Conservation (phyloP, 2,888 invertebrate species). For the Folsomia manolachei region DNA sequence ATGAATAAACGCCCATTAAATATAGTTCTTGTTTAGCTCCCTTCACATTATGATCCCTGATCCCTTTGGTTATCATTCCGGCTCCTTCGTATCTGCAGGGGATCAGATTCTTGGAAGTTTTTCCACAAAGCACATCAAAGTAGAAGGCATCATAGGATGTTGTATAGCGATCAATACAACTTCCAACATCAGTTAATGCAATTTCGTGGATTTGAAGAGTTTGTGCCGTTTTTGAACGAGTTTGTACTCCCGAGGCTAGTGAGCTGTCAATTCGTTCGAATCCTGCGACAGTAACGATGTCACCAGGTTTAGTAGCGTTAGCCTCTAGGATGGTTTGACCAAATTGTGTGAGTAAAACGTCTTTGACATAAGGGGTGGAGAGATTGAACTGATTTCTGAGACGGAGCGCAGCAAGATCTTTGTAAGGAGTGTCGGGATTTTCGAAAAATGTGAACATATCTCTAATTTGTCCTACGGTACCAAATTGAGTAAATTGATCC, state of each 20-base stretch:
- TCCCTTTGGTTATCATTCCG: slow-evolving; percentile 31
- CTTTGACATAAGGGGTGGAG: slow-evolving; percentile 34
- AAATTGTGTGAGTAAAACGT: slow-evolving; percentile 25
- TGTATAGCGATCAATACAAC: slow-evolving; percentile 31
- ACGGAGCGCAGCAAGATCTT: slow-evolving; percentile 33
- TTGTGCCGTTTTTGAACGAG: slow-evolving; percentile 20
- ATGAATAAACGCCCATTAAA: slow-evolving; percentile 37
- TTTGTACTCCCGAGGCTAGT: slow-evolving; percentile 19
- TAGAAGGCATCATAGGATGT: slow-evolving; percentile 23
- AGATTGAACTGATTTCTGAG: slow-evolving; percentile 29
- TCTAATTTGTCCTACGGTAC: slow-evolving; percentile 35
- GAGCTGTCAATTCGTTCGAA: slow-evolving; percentile 19
- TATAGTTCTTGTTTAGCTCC: slow-evolving; percentile 20
- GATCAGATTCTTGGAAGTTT: slow-evolving; percentile 13
- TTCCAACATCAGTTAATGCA: slow-evolving; percentile 15
- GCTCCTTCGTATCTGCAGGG: slow-evolving; percentile 37
- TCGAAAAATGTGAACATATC: slow-evolving; percentile 16
- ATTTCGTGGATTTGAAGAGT: slow-evolving; percentile 26
- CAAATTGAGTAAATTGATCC: slow-evolving; percentile 33
- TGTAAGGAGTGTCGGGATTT: slow-evolving; percentile 32
- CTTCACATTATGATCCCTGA: neutral
- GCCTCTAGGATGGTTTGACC: slow-evolving; percentile 34
- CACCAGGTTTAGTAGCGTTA: slow-evolving; percentile 30
- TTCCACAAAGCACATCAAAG: slow-evolving; percentile 33
- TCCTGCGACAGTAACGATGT: slow-evolving; percentile 26